Conservation (phyloP, 1,140 invertebrate genomes). For the Calephelis virginiensis region DNA sequence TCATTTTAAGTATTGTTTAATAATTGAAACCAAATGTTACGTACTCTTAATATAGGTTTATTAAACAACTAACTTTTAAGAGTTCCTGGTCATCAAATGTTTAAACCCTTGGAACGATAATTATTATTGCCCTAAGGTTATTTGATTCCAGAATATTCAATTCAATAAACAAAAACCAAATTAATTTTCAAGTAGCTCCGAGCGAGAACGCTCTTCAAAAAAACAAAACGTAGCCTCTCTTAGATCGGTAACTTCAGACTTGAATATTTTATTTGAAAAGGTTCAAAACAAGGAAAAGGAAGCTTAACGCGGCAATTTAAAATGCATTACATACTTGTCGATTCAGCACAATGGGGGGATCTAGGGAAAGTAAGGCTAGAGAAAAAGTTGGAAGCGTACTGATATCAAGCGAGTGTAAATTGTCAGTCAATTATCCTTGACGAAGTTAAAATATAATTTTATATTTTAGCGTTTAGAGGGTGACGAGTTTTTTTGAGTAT, state of each 20-base stretch:
- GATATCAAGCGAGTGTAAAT: conserved; percentile 3
- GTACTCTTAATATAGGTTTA: no score
- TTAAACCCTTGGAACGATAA: neutral
- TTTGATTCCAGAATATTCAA: neutral
- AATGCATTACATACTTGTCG: conserved; percentile 21
- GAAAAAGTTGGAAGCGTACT: conserved; percentile 13
- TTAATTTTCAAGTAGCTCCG: conserved; percentile 2
- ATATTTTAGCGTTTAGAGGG: neutral
- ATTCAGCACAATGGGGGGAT: conserved; percentile 18
- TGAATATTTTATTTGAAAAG: conserved; percentile 13
- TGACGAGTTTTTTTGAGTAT: no score
- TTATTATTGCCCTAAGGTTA: neutral
- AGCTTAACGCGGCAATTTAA: conserved; percentile 17
- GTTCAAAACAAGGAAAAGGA: conserved; percentile 19
- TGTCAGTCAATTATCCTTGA: conserved; percentile 12
- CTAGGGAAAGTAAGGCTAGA: conserved; percentile 1
- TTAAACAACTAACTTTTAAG: no score
- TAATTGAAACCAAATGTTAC: no score
- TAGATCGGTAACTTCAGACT: conserved; percentile 8
- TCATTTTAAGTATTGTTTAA: no score
- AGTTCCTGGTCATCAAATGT: no score
- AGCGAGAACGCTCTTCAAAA: neutral
- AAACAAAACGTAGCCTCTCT: conserved; percentile 1
- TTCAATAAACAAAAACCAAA: neutral
- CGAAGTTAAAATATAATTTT: neutral